A percentile compares a stretch with the other conserved stretches of the same genome.
These are phyloP conservation scores for Berghia stephanieae DNA, from an alignment of 1,140 invertebrate genomes.

Conservation along the genomic window DNA sequence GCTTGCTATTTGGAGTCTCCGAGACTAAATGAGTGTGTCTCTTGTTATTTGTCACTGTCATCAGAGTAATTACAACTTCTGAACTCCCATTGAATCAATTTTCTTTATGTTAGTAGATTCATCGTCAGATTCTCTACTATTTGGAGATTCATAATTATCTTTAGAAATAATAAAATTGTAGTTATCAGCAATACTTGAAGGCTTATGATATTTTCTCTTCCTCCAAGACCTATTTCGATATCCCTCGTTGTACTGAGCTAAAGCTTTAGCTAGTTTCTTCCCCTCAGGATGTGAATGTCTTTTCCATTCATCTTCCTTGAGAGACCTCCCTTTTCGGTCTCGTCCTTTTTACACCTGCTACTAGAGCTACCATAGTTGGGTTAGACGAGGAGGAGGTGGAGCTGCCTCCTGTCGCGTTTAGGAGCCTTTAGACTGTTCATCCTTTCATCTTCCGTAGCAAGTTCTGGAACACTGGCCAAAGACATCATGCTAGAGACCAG, in stretches of 20 bases:
- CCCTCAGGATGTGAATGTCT: slow-evolving; percentile 49
- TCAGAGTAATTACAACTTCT: no score
- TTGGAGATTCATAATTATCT: no score
- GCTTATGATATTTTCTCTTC: no score
- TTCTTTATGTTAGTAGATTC: no score
- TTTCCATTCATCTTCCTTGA: slow-evolving; percentile 35
- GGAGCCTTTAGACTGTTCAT: no score
- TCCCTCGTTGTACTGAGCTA: slow-evolving; percentile 32
- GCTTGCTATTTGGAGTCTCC: no score
- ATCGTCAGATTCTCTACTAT: no score
- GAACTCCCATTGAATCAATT: no score
- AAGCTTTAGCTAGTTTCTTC: slow-evolving; percentile 40
- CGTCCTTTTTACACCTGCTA: slow-evolving; percentile 37
- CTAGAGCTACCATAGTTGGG: slow-evolving; percentile 32
- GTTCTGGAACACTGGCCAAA: slow-evolving; percentile 61
- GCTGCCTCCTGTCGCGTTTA: background rate
- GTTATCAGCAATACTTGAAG: no score
- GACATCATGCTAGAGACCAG: slow-evolving; percentile 52
- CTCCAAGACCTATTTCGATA: slow-evolving; percentile 22
- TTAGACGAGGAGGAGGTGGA: slow-evolving; percentile 13
- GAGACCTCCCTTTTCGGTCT: slow-evolving; percentile 4
- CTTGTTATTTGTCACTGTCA: no score
- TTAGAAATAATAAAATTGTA: no score
- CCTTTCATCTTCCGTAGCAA: slow-evolving; percentile 49
- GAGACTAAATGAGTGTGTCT: no score